A percentile compares a stretch with the other conserved stretches of the same genome.
Conservation (phyloP, 2,113 vertebrate species). For the Australoheros scitulus region DNA sequence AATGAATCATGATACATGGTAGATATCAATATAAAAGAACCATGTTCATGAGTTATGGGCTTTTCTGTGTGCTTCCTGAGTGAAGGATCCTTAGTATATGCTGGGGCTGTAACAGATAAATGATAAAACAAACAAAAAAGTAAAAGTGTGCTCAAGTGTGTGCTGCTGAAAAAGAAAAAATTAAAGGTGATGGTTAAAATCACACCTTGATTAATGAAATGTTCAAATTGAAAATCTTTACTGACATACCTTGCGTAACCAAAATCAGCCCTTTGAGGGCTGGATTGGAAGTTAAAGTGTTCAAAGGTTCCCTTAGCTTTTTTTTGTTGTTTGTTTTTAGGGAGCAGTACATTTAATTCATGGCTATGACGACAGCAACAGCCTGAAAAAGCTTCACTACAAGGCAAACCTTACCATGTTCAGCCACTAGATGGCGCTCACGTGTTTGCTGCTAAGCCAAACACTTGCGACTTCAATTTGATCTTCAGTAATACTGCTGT, state of each 20-base stretch:
- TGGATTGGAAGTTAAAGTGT: not conserved
- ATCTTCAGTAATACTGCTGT: conserved; percentile 83
- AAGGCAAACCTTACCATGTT: conserved; percentile 39
- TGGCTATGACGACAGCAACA: conserved; percentile 54
- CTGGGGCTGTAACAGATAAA: conserved; percentile 56
- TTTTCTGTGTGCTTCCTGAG: conserved; percentile 75
- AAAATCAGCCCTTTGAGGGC: not conserved
- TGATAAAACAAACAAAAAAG: conserved; percentile 32
- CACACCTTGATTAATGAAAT: not conserved
- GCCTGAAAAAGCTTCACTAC: conserved; percentile 64
- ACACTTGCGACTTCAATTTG: conserved; percentile 66
- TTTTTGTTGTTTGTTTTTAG: not conserved
- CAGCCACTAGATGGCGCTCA: conserved; percentile 71
- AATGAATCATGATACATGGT: conserved; percentile 32
- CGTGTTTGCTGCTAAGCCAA: conserved; percentile 47
- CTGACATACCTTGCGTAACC: not conserved
- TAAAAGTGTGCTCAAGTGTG: conserved; percentile 62
- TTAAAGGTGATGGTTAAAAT: not conserved
- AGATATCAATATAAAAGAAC: conserved; percentile 40
- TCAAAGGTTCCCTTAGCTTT: not conserved
- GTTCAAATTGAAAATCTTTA: not conserved
- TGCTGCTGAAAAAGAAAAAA: not conserved
- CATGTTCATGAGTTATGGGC: conserved; percentile 41
- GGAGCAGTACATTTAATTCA: conserved; percentile 21
- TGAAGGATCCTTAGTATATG: conserved; percentile 65